Evolutionary conservation across 2,888 invertebrate genomes (phyloP), one percentile per base, ranked within the genome.

Genomic region (Petrolisthes manimaculis): DNA sequence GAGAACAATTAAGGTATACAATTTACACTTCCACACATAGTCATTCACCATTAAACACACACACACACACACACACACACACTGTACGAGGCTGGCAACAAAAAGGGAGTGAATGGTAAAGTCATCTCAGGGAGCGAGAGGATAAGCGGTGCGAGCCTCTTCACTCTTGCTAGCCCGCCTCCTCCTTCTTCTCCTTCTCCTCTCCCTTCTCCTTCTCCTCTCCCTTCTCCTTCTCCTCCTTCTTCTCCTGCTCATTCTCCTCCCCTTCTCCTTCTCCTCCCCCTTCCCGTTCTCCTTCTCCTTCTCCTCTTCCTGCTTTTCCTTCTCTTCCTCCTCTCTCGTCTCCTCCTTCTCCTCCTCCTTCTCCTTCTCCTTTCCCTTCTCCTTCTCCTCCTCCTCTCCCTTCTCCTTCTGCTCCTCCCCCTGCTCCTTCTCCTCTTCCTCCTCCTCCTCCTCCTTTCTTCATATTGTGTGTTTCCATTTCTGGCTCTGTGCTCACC

Each of bases 201-300:
- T 71, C 71, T 71, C n/a, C n/a, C 71, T 71, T n/a, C n/a, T n/a
- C n/a, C 71, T 71, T n/a, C n/a, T 14, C 14, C 61, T 61, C 61
- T 61, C 61, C 14, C 61, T 74, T n/a, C n/a, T n/a, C n/a, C 74
- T 74, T 51, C 5, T 14, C 37, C 12, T 5, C 77, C 37, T 24
- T 37, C n/a, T n/a, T 51, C 53, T 77, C 21, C 5, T 51, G 5
- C 18, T 77, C 77, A 5, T 4, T 77, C 8, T 9, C 6, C 18
- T 37, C 5, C 8, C 6, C 37, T 77, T 5, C 5, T 9, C 37
- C 77, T 37, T 18, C 37, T n/a, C 6, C 5, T 77, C 21, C 18
- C 77, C 5, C n/a, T 12, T 18, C n/a, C 6, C 6, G 21, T 18
- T 77, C 37, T 77, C 77, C 37, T 5, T 37, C 8, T 24, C 77